phyloP scores from a whole-genome alignment of 1,140 invertebrate species.

The Polypedilum pembai region DNA sequence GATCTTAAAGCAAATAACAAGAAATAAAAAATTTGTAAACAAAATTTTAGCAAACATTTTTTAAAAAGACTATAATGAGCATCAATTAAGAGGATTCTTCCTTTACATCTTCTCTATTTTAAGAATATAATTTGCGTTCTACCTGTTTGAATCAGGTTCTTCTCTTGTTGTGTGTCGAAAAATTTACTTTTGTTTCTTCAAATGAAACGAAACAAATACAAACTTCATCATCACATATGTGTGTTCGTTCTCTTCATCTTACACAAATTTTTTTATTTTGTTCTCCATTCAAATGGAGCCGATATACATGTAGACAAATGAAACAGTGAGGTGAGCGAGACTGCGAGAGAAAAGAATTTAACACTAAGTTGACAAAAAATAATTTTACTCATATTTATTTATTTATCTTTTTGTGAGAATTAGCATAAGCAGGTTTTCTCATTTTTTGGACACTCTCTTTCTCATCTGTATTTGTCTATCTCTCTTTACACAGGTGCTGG shows the following conservation, averaged over 20 bases:
- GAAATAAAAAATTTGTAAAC: no score
- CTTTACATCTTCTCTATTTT: slow-evolving; percentile 11
- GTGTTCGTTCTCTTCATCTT: background rate
- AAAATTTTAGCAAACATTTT: background rate
- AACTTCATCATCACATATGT: background rate
- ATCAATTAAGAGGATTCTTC: background rate
- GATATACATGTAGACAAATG: background rate
- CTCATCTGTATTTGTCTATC: background rate
- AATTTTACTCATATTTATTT: background rate
- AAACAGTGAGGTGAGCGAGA: background rate
- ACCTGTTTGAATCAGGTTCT: slow-evolving; percentile 15
- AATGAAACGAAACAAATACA: background rate
- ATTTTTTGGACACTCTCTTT: background rate
- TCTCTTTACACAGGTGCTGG: background rate
- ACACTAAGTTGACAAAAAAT: slow-evolving; percentile 18
- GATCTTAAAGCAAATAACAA: no score
- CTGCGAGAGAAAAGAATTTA: background rate
- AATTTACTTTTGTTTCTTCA: background rate
- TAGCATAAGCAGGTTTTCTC: background rate
- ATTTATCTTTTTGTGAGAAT: background rate
- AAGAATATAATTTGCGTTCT: slow-evolving; percentile 11
- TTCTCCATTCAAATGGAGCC: background rate
- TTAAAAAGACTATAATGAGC: background rate
- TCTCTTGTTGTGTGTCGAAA: background rate
- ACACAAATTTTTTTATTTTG: background rate